phyloP scores from a whole-genome alignment of 2,888 invertebrate genomes.

The Scaptomyza cyrtandrae region DNA sequence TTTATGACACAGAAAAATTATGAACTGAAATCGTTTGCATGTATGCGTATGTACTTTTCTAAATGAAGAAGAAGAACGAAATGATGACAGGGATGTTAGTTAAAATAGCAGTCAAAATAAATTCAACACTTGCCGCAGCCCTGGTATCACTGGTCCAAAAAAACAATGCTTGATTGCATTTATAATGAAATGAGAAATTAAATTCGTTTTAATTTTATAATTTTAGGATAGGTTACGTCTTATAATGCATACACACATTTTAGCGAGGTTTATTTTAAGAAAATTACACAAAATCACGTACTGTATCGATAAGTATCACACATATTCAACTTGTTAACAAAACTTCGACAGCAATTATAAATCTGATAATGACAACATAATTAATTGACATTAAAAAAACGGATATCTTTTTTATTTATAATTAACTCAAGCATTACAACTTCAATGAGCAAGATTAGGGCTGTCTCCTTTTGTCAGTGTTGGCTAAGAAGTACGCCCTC shows the following conservation, averaged over 20 bases:
- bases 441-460: slow-evolving; percentile 2
- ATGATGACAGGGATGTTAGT: slow-evolving; percentile 13
- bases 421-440: background rate
- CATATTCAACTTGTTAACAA: background rate
- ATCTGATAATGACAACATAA: background rate
- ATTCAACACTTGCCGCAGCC: background rate
- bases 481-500: slow-evolving; percentile 35
- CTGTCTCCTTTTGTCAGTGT: slow-evolving; percentile 32
- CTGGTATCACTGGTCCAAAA: background rate
- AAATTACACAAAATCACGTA: background rate
- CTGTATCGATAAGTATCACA: slow-evolving; percentile 2
- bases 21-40: slow-evolving; percentile 6
- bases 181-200: too few relatives aligned
- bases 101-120: slow-evolving; percentile 3
- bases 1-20: slow-evolving; percentile 4
- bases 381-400: too few relatives aligned
- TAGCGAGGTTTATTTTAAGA: background rate
- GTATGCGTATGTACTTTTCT: slow-evolving; percentile 28
- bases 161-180: too few relatives aligned
- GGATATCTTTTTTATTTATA: background rate
- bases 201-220: too few relatives aligned
- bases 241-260: background rate
- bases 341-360: background rate
- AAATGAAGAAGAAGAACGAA: slow-evolving; percentile 18
- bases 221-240: too few relatives aligned